Evolutionary conservation across 2,888 invertebrate genomes (phyloP).

Genomic region (Apoda limacodes): DNA sequence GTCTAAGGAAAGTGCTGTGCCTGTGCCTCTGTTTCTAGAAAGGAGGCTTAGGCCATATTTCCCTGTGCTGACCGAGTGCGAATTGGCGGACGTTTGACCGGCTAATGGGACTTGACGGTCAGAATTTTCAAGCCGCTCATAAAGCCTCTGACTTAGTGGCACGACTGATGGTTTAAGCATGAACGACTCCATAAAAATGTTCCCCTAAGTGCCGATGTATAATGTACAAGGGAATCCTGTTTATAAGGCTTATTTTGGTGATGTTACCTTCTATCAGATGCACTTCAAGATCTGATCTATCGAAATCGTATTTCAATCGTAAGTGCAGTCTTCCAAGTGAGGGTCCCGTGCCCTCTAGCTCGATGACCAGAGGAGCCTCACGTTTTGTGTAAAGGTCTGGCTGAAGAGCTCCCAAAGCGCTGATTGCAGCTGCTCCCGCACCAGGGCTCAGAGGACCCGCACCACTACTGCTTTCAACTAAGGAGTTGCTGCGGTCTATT

Average conservation of each 20-base stretch:
- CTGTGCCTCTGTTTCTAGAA: too few species aligned
- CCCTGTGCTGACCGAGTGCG: too few species aligned
- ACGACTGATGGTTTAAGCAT: too few species aligned
- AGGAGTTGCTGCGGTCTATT: slow-evolving; percentile 65
- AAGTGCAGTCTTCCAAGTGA: slow-evolving; percentile 86
- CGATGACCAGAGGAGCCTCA: slow-evolving; percentile 82
- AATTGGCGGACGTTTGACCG: too few species aligned
- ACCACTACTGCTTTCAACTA: slow-evolving; percentile 60
- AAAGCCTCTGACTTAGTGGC: too few species aligned
- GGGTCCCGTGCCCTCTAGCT: slow-evolving; percentile 72
- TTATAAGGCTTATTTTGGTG: too few species aligned
- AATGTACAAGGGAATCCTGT: not conserved
- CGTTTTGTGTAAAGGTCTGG: slow-evolving; percentile 87
- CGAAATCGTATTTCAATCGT: slow-evolving; percentile 88
- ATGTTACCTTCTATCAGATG: slow-evolving; percentile 92
- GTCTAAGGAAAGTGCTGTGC: too few species aligned
- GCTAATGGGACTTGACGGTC: too few species aligned
- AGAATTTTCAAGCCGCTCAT: too few species aligned
- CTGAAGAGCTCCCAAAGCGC: slow-evolving; percentile 82
- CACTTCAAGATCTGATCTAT: slow-evolving; percentile 89
- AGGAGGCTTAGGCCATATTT: too few species aligned
- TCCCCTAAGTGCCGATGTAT: too few species aligned
- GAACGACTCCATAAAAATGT: too few species aligned
- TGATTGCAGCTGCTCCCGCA: slow-evolving; percentile 43
- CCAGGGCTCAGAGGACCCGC: slow-evolving; percentile 54